Percentiles rank a stretch among this genome's conserved stretches.
Evolutionary conservation across 2,113 vertebrate species (phyloP).

Genomic region (Dasyurus viverrinus): DNA sequence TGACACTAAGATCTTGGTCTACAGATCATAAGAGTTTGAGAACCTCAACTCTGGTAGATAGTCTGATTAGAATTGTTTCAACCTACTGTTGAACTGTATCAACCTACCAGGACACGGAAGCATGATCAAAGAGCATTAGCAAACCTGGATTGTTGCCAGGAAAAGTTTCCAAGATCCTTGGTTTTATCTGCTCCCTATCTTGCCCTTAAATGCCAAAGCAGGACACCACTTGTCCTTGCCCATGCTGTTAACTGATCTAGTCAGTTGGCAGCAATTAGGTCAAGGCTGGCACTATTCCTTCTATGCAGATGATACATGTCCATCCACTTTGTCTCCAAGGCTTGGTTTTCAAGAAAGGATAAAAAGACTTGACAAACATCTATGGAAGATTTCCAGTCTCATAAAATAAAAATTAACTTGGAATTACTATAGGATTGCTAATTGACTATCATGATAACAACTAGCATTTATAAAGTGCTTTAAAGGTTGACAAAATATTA

Average conservation of each 20-base stretch:
- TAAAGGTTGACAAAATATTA: background rate
- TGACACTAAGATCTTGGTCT: background rate
- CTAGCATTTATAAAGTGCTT: background rate
- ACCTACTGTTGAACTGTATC: background rate
- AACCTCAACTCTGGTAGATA: background rate
- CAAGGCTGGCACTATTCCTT: conserved; percentile 16
- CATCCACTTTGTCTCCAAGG: conserved; percentile 54
- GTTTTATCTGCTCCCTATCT: conserved; percentile 53
- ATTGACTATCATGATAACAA: conserved; percentile 1
- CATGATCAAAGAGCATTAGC: conserved; percentile 32
- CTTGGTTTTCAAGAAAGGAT: conserved; percentile 76
- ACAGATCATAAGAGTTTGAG: background rate
- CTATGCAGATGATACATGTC: conserved; percentile 54
- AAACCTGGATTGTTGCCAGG: conserved; percentile 66
- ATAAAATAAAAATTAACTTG: conserved; percentile 76
- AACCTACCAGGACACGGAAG: accelerated
- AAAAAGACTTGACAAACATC: conserved; percentile 68
- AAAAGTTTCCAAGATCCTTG: conserved; percentile 58
- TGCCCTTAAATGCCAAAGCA: conserved; percentile 48
- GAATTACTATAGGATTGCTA: conserved; percentile 38
- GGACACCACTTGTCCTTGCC: conserved; percentile 59
- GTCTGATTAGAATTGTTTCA: background rate
- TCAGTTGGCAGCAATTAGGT: background rate
- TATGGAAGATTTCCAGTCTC: conserved; percentile 74
- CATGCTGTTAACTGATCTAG: conserved; percentile 68